Base-by-base conservation (phyloP, 2,797 vertebrate species). In the Perdix hodgsoniae region DNA sequence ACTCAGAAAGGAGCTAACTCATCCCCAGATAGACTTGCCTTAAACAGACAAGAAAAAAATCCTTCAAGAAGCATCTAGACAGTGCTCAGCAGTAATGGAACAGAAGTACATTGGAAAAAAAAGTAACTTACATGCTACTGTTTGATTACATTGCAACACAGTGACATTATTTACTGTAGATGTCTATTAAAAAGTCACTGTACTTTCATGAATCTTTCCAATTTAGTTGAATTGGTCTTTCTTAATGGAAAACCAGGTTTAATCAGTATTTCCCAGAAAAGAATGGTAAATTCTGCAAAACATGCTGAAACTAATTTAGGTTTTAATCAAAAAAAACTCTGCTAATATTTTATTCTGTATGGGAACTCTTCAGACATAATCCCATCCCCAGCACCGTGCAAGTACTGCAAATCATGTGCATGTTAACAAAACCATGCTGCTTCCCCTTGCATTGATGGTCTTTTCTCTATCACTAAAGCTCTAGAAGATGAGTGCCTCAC, bases 201-300 rank as follows among this genome's bases (percentile, higher is more conserved):
- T 14, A 45, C 6, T 52, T 85, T 3, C 69, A 49, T 19, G 11
- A 91, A 86, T 27, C 57, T 13, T 88, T 90, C 54, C 61, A 47
- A 23, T 15, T 64, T 29, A 42, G 33, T 45, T 61, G 31, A 45
- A 66, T 66, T 23, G 19, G 33, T 54, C 71, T 86, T 67, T 61
- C 56, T 39, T 24, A 60, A 19, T 3, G 75, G 65, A 83, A 86
- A 71, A 27, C 1, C 13, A 79, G 8, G 27, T 67, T 88, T 94
- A 90, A 86, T 84, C 57, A 61, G 29, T 49, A 64, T 59, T 84
- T 91, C 61, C 44, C 64, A 75, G 42, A 70, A 77, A 83, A 79
- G 15, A 75, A 47, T 19, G 31, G 31, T n/a, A 73, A 84, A 60
- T 23, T 35, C 8, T 71, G 21, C 3, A 18, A 84, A 91, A 75